Percentiles rank a stretch among this genome's conserved stretches.
phyloP scores from a whole-genome alignment of 2,888 invertebrate genomes.

The Drosophila sordidapex region DNA sequence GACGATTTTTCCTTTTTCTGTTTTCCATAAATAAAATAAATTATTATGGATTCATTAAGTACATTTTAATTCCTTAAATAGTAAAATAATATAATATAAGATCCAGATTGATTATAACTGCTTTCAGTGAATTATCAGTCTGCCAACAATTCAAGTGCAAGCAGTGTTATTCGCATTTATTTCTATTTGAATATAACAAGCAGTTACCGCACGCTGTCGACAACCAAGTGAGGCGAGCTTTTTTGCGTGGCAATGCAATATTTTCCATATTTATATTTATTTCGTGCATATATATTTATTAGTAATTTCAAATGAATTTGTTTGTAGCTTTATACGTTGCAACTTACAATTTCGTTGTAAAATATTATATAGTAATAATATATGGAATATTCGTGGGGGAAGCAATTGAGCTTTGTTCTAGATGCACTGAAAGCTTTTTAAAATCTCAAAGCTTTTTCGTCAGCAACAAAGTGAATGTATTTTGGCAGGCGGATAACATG shows the following conservation, averaged over 20 bases:
- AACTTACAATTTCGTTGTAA: too few species aligned
- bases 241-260: neutral
- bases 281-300: neutral
- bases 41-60: neutral
- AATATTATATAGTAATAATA: neutral
- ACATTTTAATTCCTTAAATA: neutral
- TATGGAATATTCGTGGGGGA: neutral
- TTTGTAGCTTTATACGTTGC: neutral
- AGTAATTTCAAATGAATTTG: neutral
- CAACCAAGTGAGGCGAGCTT: neutral
- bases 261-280: neutral
- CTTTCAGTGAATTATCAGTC: neutral
- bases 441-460: conserved; percentile 14
- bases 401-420: neutral
- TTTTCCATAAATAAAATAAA: neutral
- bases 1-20: neutral
- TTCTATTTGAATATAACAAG: neutral
- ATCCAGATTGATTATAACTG: neutral
- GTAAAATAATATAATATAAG: neutral
- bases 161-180: neutral
- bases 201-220: neutral
- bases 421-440: conserved; percentile 19
- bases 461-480: conserved; percentile 5
- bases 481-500: neutral
- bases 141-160: neutral